Evolutionary conservation across 1,140 invertebrate genomes (phyloP), one percentile per base, ranked within the genome.

Genomic region (Drosophila grimshawi): DNA sequence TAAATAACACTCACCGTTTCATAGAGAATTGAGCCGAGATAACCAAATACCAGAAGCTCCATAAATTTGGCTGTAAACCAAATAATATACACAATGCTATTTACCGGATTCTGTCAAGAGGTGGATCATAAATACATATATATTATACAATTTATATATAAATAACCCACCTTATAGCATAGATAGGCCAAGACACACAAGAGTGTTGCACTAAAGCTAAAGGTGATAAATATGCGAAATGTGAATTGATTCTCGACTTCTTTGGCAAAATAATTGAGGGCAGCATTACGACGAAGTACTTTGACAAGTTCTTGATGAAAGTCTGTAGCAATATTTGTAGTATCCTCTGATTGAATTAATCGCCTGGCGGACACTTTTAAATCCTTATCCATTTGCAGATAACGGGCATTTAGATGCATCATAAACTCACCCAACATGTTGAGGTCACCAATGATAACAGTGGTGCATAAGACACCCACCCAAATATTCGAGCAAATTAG

Each of bases 401-500:
- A 80, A 2, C 74, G 55, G 4, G 27, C 64, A 61, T 80, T 80
- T 11, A 80, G 59, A 45, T 80, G 68, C 61, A 80, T 73, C 27
- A 76, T 65, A 30, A 72, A 49, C 33, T 63, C 69, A 3, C 62
- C 68, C 32, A 80, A 33, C 3, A 73, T 6, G 53, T 80, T 76
- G 3, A 66, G 10, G 49, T 79, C 77, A 11, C 64, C 53, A 7
- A 64, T 48, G 19, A 76, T n/a, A 6, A 60, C 48, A 3, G 57
- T 71, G 3, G 37, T 64, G 19, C 76, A 43, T 10, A 65, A 27
- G 4, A 72, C 10, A 7, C 77, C 64, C 0, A 46, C 39, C 77
- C 73, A 76, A 2, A 72, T 30, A 4, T 48, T 59, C 1, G 64
- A n/a, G 5, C 10, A 11, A 30, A 79, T 46, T 0, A 71, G 35